Evolutionary conservation across 2,888 invertebrate species (phyloP).

Genomic region (Acleris cristana): DNA sequence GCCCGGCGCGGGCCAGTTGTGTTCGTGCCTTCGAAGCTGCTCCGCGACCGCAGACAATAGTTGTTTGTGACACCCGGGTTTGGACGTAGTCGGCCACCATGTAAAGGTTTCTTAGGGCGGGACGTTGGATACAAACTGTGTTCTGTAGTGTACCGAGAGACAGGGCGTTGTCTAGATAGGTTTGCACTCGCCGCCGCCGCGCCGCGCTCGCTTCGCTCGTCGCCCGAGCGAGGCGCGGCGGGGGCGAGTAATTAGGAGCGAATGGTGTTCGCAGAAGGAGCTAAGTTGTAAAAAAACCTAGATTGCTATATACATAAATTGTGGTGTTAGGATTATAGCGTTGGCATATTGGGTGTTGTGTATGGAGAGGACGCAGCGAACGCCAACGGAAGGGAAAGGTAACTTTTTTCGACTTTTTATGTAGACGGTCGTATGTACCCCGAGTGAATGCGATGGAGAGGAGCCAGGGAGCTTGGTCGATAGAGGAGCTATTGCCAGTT

Average conservation of each 20-base stretch:
- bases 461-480: conserved; percentile 7
- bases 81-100: conserved; percentile 54
- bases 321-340: conserved; percentile 68
- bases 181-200: conserved; percentile 59
- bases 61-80: conserved; percentile 38
- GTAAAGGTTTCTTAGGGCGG: conserved; percentile 71
- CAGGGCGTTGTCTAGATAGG: conserved; percentile 78
- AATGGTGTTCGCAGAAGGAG: conserved; percentile 60
- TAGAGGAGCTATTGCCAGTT: conserved; percentile 7
- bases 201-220: conserved; percentile 29
- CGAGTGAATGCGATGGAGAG: conserved; percentile 27
- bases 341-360: conserved; percentile 81
- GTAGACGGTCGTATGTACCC: conserved; percentile 11
- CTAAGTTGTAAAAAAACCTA: conserved; percentile 76
- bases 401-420: conserved; percentile 34
- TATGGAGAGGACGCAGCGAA: conserved; percentile 61
- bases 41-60: conserved; percentile 39
- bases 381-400: conserved; percentile 32
- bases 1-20: conserved; percentile 39
- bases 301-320: conserved; percentile 72
- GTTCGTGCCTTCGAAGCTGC: conserved; percentile 36
- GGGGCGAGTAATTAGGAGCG: conserved; percentile 58
- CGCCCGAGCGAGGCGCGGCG: conserved; percentile 38
- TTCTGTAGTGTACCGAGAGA: conserved; percentile 80
- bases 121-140: conserved; percentile 80